Evolutionary conservation across 2,113 vertebrate species (phyloP), one percentile per base, ranked within the genome.

Genomic region (Lycaon pictus): DNA sequence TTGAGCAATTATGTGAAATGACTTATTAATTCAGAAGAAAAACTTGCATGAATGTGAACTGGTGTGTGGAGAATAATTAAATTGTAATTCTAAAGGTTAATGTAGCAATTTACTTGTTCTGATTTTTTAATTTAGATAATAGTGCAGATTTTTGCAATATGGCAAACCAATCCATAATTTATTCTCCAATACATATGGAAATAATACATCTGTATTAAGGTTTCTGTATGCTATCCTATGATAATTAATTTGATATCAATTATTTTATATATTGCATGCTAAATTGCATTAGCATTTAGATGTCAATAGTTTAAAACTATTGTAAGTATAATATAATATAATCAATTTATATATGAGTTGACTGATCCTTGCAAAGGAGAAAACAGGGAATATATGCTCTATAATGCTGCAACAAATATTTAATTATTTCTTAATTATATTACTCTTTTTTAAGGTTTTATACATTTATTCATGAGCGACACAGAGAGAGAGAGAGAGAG

Each of bases 41-140:
- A 97, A 25, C 87, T 90, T 95, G 43, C 82, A 93, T 77, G 94
- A 97, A 87, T 90, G 80, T 90, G 95, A 98, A 94, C 58, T 96
- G 67, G 23, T 87, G 27, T 95, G n/a, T 88, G 80, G 95, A 97
- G 95, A 96, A 96, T 94, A 98, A 98, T 98, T 98, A 95, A 98
- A 97, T 37, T 77, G 76, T 81, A 91, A 90, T 97, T 98, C 37
- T 67, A 88, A 98, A 98, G 97, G 96, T 97, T 97, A 97, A 96
- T 94, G 60, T 56, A 97, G 80, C 84, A 79, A 96, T 98, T 98
- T 96, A 93, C 97, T 92, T 97, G 74, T 96, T 62, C 93, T 96
- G 91, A 95, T 97, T 96, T 96, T 97, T 96, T 89, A 96, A 97
- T 98, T 97, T 96, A 96, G 85, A 89, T 92, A 95, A 95, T 87